A percentile compares a stretch with the other conserved stretches of the same genome.
Conservation (phyloP, 2,888 invertebrate genomes). For the Julus scanicus region DNA sequence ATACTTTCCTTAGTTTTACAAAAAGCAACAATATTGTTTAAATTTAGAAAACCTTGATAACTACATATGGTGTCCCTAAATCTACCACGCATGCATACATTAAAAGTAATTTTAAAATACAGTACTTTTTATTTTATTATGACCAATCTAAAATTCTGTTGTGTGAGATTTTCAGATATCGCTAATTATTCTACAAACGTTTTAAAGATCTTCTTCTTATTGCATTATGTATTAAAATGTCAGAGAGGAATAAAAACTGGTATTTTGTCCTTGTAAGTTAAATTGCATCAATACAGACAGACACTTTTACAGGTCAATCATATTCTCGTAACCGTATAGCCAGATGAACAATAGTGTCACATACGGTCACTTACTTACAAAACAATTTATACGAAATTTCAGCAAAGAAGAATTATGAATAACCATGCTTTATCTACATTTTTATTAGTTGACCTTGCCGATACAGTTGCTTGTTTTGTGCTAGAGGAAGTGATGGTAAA, state of each 20-base stretch:
- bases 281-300: not conserved
- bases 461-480: constrained; percentile 18
- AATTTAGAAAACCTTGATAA: no score
- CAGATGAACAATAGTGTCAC: not conserved
- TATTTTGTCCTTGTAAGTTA: not conserved
- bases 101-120: no score
- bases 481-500: constrained; percentile 40
- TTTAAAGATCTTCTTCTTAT: not conserved
- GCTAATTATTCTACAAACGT: not conserved
- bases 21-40: no score
- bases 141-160: no score
- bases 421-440: not conserved
- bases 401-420: not conserved
- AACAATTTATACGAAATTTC: not conserved
- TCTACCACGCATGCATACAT: no score
- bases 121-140: no score
- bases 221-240: not conserved
- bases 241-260: not conserved
- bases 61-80: no score
- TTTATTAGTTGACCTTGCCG: constrained; percentile 27
- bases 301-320: no score
- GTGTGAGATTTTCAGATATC: not conserved
- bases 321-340: not conserved
- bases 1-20: no score
- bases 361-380: no score